Evolutionary conservation across 2,797 vertebrate species (phyloP).

Genomic region (Xyrichtys novacula): DNA sequence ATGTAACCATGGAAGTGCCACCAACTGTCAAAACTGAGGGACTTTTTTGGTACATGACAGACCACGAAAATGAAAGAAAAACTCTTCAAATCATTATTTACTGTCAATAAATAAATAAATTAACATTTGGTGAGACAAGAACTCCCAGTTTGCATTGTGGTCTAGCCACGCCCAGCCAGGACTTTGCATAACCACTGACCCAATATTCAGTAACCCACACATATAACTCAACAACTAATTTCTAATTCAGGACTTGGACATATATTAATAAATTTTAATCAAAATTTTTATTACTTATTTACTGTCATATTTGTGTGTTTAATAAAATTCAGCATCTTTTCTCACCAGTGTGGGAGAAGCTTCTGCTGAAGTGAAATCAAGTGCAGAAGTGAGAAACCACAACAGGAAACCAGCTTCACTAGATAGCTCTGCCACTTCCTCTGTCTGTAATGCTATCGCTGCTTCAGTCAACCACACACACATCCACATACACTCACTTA

Average conservation of each 20-base stretch:
- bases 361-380: conserved; percentile 21
- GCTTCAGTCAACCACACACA: conserved; percentile 15
- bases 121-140: too few species aligned
- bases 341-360: background rate
- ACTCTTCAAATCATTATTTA: too few species aligned
- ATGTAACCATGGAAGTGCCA: too few species aligned
- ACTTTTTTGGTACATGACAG: too few species aligned
- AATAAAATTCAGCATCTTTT: background rate
- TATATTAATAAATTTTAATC: background rate
- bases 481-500: conserved; percentile 15
- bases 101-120: too few species aligned
- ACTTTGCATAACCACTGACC: too few species aligned
- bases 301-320: background rate
- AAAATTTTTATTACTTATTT: background rate
- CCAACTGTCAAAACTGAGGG: too few species aligned
- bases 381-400: conserved; percentile 73
- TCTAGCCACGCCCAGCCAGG: too few species aligned
- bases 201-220: too few species aligned
- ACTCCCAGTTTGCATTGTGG: too few species aligned
- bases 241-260: background rate
- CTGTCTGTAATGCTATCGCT: conserved; percentile 46
- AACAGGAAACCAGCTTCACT: conserved; percentile 76
- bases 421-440: conserved; percentile 70
- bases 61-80: too few species aligned
- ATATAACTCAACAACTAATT: background rate